Percentiles rank a stretch among this genome's conserved stretches.
phyloP scores from a whole-genome alignment of 2,888 invertebrate genomes.

The Melanostoma scalare region DNA sequence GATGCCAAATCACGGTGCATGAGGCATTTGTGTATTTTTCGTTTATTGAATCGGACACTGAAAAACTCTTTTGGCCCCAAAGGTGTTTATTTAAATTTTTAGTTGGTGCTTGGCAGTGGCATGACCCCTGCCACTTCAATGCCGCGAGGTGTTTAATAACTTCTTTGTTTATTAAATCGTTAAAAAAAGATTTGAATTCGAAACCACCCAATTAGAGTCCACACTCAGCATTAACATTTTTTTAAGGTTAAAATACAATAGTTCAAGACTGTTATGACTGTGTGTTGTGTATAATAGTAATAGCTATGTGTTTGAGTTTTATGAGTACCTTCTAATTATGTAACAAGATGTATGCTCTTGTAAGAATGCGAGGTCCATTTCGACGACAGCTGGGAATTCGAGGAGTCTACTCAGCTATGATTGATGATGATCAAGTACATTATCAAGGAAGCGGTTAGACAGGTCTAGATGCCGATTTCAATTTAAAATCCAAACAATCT shows the following conservation, averaged over 20 bases:
- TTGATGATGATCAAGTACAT: slow-evolving; percentile 66
- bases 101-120: slow-evolving; percentile 19
- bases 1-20: slow-evolving; percentile 8
- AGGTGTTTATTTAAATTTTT: slow-evolving; percentile 54
- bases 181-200: slow-evolving; percentile 48
- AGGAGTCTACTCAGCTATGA: slow-evolving; percentile 34
- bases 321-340: slow-evolving; percentile 50
- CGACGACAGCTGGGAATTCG: slow-evolving; percentile 37
- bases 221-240: slow-evolving; percentile 50
- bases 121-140: slow-evolving; percentile 27
- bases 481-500: slow-evolving; percentile 57
- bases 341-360: slow-evolving; percentile 51
- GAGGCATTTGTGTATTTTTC: neutral
- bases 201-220: slow-evolving; percentile 60
- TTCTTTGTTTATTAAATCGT: slow-evolving; percentile 56
- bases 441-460: slow-evolving; percentile 42
- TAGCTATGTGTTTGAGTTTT: neutral
- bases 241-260: slow-evolving; percentile 37
- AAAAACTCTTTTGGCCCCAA: slow-evolving; percentile 28
- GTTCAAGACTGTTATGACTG: slow-evolving; percentile 29
- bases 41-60: slow-evolving; percentile 1
- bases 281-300: slow-evolving; percentile 7
- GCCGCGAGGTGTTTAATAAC: slow-evolving; percentile 22
- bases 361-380: slow-evolving; percentile 22
- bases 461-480: slow-evolving; percentile 47